phyloP scores from a whole-genome alignment of 2,888 invertebrate genomes.

The Agrenia bidenticulata region DNA sequence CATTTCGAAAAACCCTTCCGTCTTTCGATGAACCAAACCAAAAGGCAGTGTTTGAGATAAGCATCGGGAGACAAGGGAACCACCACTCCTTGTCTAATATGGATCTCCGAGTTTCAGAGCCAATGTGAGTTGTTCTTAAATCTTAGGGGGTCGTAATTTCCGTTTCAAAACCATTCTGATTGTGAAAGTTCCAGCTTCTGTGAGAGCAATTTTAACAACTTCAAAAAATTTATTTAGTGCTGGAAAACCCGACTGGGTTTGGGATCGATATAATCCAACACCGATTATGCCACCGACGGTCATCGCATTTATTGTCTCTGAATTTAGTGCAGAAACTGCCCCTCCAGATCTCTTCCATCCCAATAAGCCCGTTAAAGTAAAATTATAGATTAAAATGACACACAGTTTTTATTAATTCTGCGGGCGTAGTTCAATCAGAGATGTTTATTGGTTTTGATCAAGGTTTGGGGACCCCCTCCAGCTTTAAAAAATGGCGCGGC shows the following conservation, averaged over 20 bases:
- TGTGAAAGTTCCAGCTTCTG: no score
- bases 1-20: constrained; percentile 28
- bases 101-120: constrained; percentile 4
- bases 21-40: constrained; percentile 29
- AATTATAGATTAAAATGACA: no score
- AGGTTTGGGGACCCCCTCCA: constrained; percentile 18
- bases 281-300: constrained; percentile 23
- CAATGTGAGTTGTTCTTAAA: constrained; percentile 19
- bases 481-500: neutral
- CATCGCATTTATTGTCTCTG: constrained; percentile 22
- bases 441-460: no score
- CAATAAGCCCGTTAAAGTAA: constrained; percentile 20
- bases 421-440: no score
- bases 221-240: constrained; percentile 4
- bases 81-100: constrained; percentile 28
- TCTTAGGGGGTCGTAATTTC: no score
- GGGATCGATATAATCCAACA: constrained; percentile 20
- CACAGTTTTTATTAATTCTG: no score
- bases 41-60: constrained; percentile 28
- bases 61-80: constrained; percentile 19
- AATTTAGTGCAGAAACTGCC: constrained; percentile 11
- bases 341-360: constrained; percentile 5
- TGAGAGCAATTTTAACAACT: no score
- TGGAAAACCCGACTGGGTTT: constrained; percentile 16
- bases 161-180: no score